Evolutionary conservation across 1,140 invertebrate species (phyloP), one percentile per base, ranked within the genome.

Genomic region (Ostrea denselamellosa): DNA sequence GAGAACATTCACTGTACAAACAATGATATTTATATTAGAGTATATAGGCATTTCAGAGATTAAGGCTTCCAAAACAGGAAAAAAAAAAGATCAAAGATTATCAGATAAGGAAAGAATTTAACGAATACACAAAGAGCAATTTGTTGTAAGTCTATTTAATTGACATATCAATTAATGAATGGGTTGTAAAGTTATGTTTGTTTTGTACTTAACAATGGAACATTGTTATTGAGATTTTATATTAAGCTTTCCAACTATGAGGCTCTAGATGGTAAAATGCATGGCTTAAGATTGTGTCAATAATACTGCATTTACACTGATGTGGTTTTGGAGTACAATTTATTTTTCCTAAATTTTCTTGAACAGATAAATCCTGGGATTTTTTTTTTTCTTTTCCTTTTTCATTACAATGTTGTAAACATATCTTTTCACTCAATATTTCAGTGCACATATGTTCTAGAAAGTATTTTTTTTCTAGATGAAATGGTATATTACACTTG

Each of bases 191-290:
- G 25, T 77, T 34, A 28, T 77, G 25, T 77, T 34, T 77, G 25
- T 77, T 34, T 77, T 77, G 68, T 77, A 77, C 5, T 28, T 77
- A 77, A 77, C 28, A 77, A 77, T 28, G 68, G 0, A 10, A 19
- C 68, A 28, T 77, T 77, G 68, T 77, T 62, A 77, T 34, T 77
- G 68, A 77, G 68, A 34, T 12, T 28, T 77, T 34, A 28, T 34
- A 44, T 44, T 44, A 77, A 28, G 68, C 25, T 77, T 77, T 77
- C 68, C 14, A 34, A 34, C 68, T 77, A 12, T 77, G 68, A 77
- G 68, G 68, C 68, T 77, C 68, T 77, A 77, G 68, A 28, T 77
- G 68, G 68, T 77, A 77, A 77, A 28, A 28, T 77, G 68, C 68
- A 77, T 77, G 68, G 9, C 14, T 8, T 58, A 25, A 12, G 19